Conservation (phyloP, 1,140 invertebrate species). For the Grapholita molesta region DNA sequence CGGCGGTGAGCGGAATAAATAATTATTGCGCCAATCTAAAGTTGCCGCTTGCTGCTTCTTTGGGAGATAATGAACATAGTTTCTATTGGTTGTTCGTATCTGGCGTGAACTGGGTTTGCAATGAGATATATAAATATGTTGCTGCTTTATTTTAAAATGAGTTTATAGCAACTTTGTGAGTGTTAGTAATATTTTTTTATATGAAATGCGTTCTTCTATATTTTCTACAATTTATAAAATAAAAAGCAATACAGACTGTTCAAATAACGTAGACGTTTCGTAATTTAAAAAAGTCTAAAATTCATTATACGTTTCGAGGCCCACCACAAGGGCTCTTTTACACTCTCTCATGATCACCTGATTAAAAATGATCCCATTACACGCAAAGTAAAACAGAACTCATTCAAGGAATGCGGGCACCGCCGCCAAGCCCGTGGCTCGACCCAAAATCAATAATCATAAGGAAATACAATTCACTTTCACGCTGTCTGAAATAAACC, state of each 20-base stretch:
- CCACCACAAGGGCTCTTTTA: no score
- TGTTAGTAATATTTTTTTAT: no score
- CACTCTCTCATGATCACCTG: background rate
- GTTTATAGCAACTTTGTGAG: background rate
- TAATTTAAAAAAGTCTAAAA: no score
- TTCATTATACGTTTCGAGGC: no score
- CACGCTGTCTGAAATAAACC: conserved; percentile 72
- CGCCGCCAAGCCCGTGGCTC: background rate
- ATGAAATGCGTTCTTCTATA: no score
- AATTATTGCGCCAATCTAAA: conserved; percentile 73
- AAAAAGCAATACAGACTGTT: no score
- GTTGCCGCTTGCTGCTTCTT: conserved; percentile 44
- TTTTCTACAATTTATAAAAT: no score
- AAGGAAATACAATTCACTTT: conserved; percentile 71
- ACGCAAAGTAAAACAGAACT: background rate
- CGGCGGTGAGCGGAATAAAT: conserved; percentile 75
- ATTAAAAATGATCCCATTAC: conserved; percentile 25
- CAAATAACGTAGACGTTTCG: no score
- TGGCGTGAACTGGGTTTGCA: background rate
- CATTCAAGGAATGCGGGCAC: background rate
- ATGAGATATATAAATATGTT: background rate
- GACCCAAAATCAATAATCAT: conserved; percentile 52
- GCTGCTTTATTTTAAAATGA: background rate
- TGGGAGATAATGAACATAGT: conserved; percentile 60
- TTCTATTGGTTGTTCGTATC: conserved; percentile 37